Conservation (phyloP, 1,140 invertebrate species). For the Spodoptera litura region DNA sequence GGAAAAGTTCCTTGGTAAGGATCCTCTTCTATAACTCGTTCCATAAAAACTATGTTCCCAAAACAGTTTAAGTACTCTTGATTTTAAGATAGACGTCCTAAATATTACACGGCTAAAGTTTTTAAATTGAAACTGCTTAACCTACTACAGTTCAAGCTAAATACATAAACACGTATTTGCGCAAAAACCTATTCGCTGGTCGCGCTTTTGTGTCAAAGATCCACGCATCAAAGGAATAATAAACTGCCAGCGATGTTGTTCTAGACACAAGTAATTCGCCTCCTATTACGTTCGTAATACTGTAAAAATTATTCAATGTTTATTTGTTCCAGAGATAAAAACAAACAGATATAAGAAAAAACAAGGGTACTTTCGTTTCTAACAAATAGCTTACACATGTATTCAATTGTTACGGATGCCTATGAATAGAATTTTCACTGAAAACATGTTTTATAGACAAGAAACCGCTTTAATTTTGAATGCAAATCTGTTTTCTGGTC, state of each 20-base stretch:
- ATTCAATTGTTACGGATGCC: neutral
- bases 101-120: no score
- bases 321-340: conserved; percentile 38
- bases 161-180: conserved; percentile 2
- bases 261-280: conserved; percentile 37
- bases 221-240: conserved; percentile 42
- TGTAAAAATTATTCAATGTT: conserved; percentile 53
- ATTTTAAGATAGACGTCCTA: no score
- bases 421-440: neutral
- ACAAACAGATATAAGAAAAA: conserved; percentile 33
- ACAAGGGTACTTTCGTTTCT: neutral
- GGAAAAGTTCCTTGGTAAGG: no score
- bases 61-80: no score
- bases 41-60: no score
- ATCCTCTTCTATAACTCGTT: no score
- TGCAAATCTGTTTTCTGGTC: no score
- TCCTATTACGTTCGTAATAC: conserved; percentile 29
- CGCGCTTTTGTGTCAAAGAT: conserved; percentile 38
- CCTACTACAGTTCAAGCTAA: no score
- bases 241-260: conserved; percentile 26
- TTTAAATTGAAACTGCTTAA: no score
- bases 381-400: neutral
- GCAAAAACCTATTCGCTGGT: conserved; percentile 7
- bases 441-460: no score
- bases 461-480: no score